A percentile compares a stretch with the other conserved stretches of the same genome.
Evolutionary conservation across 1,140 invertebrate genomes (phyloP).

Genomic region (Drosophila teissieri): DNA sequence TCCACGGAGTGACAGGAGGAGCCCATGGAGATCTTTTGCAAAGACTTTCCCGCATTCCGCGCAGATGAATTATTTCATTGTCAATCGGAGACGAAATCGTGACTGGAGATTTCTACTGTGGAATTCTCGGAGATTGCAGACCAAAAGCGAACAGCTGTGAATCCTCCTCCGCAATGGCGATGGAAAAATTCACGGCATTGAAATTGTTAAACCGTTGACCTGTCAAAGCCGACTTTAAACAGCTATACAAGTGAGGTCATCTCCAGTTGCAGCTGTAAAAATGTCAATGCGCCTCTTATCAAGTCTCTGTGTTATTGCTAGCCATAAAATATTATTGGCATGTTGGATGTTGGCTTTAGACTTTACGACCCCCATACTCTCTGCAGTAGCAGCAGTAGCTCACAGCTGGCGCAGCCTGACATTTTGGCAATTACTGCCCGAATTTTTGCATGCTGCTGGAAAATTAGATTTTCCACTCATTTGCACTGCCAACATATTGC

Average conservation of each 20-base stretch:
- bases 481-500: constrained; percentile 72
- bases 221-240: constrained; percentile 16
- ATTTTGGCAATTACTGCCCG: constrained; percentile 58
- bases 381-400: constrained; percentile 25
- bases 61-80: constrained; percentile 71
- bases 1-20: constrained; percentile 34
- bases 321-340: constrained; percentile 32
- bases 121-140: constrained; percentile 48
- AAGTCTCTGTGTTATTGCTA: constrained; percentile 22
- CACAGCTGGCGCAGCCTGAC: constrained; percentile 36
- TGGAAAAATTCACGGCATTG: constrained; percentile 16
- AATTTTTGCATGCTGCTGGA: constrained; percentile 65
- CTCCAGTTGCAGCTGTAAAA: constrained; percentile 29
- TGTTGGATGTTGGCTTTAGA: not conserved
- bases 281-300: constrained; percentile 40
- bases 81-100: constrained; percentile 62
- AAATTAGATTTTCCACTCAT: constrained; percentile 78
- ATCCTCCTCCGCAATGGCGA: constrained; percentile 35
- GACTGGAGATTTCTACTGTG: constrained; percentile 71
- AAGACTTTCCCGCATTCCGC: constrained; percentile 58
- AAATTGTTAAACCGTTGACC: constrained; percentile 24
- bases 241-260: constrained; percentile 20
- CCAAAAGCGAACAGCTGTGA: constrained; percentile 1
- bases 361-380: constrained; percentile 30
- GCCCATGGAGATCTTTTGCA: constrained; percentile 10